These are phyloP conservation scores for Phrynocephalus forsythii DNA, from an alignment of 2,797 vertebrate genomes.

Conservation along the genomic window DNA sequence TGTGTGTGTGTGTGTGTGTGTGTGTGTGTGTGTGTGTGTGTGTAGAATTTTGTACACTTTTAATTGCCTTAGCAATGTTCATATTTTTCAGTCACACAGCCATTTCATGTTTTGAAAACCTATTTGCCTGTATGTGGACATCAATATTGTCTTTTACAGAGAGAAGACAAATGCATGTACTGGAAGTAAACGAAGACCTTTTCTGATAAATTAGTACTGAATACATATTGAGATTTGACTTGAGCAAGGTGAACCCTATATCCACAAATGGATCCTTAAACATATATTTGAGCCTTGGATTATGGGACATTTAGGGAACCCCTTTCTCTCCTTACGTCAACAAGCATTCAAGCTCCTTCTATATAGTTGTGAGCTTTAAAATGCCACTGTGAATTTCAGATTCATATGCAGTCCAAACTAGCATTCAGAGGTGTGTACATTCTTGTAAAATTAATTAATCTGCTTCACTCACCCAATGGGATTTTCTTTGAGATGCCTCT, in stretches of 20 bases:
- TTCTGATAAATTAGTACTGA: neutral
- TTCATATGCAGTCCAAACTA: no score
- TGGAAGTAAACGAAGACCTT: neutral
- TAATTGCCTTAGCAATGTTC: neutral
- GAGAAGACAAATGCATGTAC: neutral
- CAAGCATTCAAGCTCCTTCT: neutral
- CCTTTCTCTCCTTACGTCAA: neutral
- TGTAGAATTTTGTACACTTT: neutral
- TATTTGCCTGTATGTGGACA: neutral
- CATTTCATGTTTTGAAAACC: neutral
- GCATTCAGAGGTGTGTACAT: no score
- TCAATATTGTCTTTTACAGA: neutral
- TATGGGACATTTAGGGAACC: neutral
- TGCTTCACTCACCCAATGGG: no score
- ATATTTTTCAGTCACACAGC: neutral
- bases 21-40: no score
- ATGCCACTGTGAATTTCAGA: neutral
- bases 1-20: no score
- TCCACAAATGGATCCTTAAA: neutral
- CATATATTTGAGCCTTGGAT: neutral
- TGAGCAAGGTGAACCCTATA: neutral
- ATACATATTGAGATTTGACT: neutral
- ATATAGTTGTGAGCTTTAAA: neutral
- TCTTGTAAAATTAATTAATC: no score
- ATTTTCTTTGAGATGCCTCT: no score